Evolutionary conservation across 2,797 vertebrate species (phyloP).

Genomic region (Cyclopterus lumpus): DNA sequence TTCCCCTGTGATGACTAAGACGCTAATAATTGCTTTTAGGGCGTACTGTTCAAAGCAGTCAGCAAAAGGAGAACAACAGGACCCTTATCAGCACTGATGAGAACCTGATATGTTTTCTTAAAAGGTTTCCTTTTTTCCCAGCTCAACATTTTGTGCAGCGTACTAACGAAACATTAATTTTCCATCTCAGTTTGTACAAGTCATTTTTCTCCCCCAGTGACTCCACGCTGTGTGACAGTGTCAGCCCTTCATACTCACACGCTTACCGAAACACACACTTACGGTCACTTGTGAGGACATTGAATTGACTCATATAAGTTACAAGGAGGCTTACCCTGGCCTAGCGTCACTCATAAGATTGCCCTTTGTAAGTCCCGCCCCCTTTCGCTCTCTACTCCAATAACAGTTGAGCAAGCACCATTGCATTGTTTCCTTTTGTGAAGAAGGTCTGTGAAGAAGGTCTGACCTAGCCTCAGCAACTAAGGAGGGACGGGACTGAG

Average conservation of each 20-base stretch:
- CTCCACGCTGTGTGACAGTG: neutral
- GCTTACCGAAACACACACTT: neutral
- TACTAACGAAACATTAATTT: slow-evolving; percentile 12
- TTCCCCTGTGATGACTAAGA: slow-evolving; percentile 30
- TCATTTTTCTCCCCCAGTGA: neutral
- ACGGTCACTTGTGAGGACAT: neutral
- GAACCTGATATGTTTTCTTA: slow-evolving; percentile 17
- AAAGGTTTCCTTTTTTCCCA: slow-evolving; percentile 14
- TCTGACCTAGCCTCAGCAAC: no score
- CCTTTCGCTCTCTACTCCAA: neutral
- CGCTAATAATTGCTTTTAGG: slow-evolving; percentile 16
- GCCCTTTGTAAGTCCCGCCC: neutral
- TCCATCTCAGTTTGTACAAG: slow-evolving; percentile 5
- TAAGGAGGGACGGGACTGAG: no score
- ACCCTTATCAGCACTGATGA: slow-evolving; percentile 21
- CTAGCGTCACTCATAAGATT: neutral
- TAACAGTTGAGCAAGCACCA: neutral
- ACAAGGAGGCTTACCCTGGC: neutral
- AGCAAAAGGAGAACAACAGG: neutral
- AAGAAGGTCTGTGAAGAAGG: no score
- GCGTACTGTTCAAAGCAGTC: slow-evolving; percentile 1
- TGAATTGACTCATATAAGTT: neutral
- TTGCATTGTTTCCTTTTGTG: neutral
- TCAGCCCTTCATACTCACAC: neutral
- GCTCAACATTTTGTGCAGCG: slow-evolving; percentile 16